phyloP scores from a whole-genome alignment of 1,140 invertebrate genomes.

The Spodoptera litura region DNA sequence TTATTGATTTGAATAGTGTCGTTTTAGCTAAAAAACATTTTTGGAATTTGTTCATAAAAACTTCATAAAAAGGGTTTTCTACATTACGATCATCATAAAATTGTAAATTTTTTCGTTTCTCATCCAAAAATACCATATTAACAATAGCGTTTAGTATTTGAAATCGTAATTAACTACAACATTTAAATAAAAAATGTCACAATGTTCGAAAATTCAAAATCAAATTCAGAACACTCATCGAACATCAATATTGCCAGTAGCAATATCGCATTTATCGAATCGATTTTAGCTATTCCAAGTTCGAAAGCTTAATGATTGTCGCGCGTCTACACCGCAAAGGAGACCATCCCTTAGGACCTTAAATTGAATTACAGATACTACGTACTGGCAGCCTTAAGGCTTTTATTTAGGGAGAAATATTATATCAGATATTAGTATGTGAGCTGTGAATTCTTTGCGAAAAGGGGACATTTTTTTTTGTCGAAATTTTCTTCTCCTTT shows the following conservation, averaged over 20 bases:
- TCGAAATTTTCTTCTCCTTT: neutral
- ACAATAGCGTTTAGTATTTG: too few relatives aligned
- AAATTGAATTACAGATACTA: slow-evolving; percentile 45
- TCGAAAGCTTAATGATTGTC: slow-evolving; percentile 10
- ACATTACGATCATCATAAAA: too few relatives aligned
- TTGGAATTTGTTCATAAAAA: too few relatives aligned
- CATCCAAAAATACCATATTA: too few relatives aligned
- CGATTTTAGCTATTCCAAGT: neutral
- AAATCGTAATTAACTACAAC: too few relatives aligned
- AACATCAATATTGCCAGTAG: neutral
- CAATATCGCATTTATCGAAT: neutral
- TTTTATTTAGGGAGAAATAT: slow-evolving; percentile 42
- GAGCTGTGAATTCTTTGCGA: slow-evolving; percentile 21
- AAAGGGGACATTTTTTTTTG: slow-evolving; percentile 36
- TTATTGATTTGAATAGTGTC: too few relatives aligned
- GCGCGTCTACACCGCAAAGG: slow-evolving; percentile 7
- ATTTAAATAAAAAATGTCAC: too few relatives aligned
- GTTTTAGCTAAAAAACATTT: too few relatives aligned
- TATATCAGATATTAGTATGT: slow-evolving; percentile 49
- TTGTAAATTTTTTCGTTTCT: too few relatives aligned
- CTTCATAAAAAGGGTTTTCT: too few relatives aligned
- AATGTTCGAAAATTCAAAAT: too few relatives aligned
- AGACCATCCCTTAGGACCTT: neutral
- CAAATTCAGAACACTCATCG: too few relatives aligned
- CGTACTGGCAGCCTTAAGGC: slow-evolving; percentile 20